Evolutionary conservation across 2,888 invertebrate genomes (phyloP).

Genomic region (Drosophila mulleri): DNA sequence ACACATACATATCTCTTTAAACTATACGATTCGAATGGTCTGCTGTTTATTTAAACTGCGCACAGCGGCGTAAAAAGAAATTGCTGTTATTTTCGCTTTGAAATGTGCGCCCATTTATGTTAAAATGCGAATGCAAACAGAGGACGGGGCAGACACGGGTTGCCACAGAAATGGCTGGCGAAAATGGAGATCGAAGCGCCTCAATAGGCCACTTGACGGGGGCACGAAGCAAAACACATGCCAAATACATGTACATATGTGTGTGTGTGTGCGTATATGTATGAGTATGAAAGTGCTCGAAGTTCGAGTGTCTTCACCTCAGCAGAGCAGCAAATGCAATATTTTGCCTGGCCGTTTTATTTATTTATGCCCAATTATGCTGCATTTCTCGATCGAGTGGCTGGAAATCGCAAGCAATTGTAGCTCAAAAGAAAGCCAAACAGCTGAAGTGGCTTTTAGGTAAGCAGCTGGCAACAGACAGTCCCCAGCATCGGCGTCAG

Average conservation of each 20-base stretch:
- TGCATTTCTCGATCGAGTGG: conserved; percentile 36
- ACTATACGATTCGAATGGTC: conserved; percentile 8
- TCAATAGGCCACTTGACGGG: conserved; percentile 61
- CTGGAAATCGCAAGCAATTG: conserved; percentile 37
- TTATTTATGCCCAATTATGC: conserved; percentile 63
- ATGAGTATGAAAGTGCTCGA: conserved; percentile 10
- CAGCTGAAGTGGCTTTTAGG: conserved; percentile 54
- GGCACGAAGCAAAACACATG: conserved; percentile 23
- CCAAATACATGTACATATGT: background rate
- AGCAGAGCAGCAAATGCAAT: conserved; percentile 51
- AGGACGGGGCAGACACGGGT: conserved; percentile 26
- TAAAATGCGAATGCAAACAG: conserved; percentile 44
- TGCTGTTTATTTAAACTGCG: conserved; percentile 17
- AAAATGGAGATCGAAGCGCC: conserved; percentile 44
- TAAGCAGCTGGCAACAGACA: conserved; percentile 63
- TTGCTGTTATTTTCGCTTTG: conserved; percentile 38
- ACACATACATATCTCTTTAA: background rate
- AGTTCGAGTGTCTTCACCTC: conserved; percentile 19
- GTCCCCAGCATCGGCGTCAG: conserved; percentile 20
- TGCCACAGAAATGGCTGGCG: conserved; percentile 36
- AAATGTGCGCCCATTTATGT: conserved; percentile 35
- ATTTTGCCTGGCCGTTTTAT: conserved; percentile 42
- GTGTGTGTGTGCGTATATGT: conserved; percentile 1
- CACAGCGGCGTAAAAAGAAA: conserved; percentile 8
- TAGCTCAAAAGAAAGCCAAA: conserved; percentile 39